Evolutionary conservation across 2,797 vertebrate genomes (phyloP).

Genomic region (Balearica regulorum): DNA sequence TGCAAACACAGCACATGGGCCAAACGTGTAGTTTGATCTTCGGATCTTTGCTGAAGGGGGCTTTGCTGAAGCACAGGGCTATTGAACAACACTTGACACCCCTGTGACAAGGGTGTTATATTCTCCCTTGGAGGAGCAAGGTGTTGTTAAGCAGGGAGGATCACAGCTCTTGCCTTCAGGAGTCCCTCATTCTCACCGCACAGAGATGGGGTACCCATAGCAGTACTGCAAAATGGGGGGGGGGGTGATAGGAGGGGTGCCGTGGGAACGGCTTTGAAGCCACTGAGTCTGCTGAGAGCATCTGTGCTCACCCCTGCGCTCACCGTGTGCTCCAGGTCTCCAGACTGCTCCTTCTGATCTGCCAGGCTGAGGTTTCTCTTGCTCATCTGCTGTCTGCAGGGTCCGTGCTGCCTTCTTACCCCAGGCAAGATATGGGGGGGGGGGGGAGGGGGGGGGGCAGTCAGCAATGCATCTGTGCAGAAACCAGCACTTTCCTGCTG

Average conservation of each 20-base stretch:
- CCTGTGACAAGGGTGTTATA: accelerated
- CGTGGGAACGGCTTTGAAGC: not conserved
- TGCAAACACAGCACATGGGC: not conserved
- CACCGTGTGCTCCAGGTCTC: accelerated
- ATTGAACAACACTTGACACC: not conserved
- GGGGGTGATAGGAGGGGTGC: not conserved
- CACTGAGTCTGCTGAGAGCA: not conserved
- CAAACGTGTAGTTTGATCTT: not conserved
- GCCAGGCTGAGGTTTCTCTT: not conserved
- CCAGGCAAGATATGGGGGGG: not conserved
- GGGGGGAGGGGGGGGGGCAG: too few species aligned
- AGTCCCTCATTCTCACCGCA: not conserved
- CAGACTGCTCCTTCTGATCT: not conserved
- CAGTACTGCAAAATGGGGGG: accelerated
- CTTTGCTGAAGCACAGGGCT: not conserved
- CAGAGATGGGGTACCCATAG: not conserved
- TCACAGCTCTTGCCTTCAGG: not conserved
- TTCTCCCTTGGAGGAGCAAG: not conserved
- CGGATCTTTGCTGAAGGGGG: not conserved
- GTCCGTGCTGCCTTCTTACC: not conserved
- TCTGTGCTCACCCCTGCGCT: not conserved
- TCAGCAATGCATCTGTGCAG: not conserved
- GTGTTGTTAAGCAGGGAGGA: not conserved
- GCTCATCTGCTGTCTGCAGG: not conserved
- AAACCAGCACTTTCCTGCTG: not conserved